Base-by-base conservation (phyloP, 2,888 invertebrate species). In the Eupithecia pulchellata region DNA sequence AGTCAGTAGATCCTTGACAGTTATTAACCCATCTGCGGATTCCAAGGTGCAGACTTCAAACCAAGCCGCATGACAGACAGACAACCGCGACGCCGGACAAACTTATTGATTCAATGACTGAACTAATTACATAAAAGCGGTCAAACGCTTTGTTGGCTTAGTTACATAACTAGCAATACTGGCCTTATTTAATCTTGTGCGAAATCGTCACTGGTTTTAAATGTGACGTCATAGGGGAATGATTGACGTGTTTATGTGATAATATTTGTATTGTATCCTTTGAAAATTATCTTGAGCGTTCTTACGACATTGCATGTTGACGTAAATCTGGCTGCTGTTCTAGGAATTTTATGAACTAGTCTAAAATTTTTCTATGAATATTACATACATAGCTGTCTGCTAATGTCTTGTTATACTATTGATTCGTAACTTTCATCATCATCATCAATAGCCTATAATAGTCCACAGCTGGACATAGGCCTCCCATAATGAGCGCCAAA, bases 101-200 rank as follows among this genome's bases (percentile, higher is more conserved):
- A 80, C 75, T 80, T 82, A 84, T 82, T 82, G 80, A 82, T 79
- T 78, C 79, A 79, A 72, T 77, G 78, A 79, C 74, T 78, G 77
- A 74, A 69, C 81, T 81, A 78, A 79, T 81, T 81, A 80, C 79
- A 75, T 73, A 67, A 64, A 69, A 66, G 69, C 69, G 72, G 72
- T 62, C 72, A 73, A 69, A 69, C 72, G 67, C 66, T 69, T 73
- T 73, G 72, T 69, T 66, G 66, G 66, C 32, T 60, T 60, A 42
- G 69, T 72, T 73, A 73, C 69, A 69, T 69, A 72, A 69, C 72
- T 69, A 69, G 69, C 64, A 68, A 13, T 67, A 67, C 68, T 69
- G 72, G 58, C 72, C 69, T 69, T 69, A 69, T 69, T 72, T 66
- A 55, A 39, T 61, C 30, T 27, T 66, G 42, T 61, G 66, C 60